Conservation (phyloP, 1,140 invertebrate genomes). For the Homarus americanus region DNA sequence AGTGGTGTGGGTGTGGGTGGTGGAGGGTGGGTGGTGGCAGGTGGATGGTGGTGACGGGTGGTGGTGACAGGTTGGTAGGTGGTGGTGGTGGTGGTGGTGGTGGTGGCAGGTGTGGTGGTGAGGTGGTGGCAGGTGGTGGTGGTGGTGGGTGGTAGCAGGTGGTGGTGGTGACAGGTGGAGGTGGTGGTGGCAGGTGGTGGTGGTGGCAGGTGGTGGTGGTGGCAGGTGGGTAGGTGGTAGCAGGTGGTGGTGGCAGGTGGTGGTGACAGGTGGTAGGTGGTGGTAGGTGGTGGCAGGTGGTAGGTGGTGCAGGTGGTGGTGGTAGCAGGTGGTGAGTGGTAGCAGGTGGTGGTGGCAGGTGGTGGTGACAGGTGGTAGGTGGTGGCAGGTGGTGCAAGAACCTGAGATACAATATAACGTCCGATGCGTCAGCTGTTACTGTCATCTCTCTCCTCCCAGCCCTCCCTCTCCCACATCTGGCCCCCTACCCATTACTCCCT, state of each 20-base stretch:
- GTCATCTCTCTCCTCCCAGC: not conserved
- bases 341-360: not conserved
- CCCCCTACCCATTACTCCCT: too few species aligned
- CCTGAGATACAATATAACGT: not conserved
- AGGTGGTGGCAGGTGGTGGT: too few species aligned
- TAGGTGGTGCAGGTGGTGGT: not conserved
- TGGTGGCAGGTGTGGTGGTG: too few species aligned
- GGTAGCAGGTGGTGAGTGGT: not conserved
- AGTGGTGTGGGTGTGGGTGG: too few species aligned
- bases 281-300: not conserved
- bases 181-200: not conserved
- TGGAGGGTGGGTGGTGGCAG: too few species aligned
- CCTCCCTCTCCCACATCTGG: not conserved
- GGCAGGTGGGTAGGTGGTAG: not conserved
- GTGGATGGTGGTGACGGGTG: too few species aligned
- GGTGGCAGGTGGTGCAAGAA: not conserved
- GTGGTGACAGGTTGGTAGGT: too few species aligned
- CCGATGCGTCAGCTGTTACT: not conserved
- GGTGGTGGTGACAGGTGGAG: too few species aligned
- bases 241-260: not conserved
- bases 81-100: too few species aligned
- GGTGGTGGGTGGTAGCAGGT: too few species aligned
- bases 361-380: not conserved
- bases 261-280: not conserved
- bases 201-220: not conserved